phyloP scores from a whole-genome alignment of 2,797 vertebrate genomes.

The Cyprinodon diabolis region DNA sequence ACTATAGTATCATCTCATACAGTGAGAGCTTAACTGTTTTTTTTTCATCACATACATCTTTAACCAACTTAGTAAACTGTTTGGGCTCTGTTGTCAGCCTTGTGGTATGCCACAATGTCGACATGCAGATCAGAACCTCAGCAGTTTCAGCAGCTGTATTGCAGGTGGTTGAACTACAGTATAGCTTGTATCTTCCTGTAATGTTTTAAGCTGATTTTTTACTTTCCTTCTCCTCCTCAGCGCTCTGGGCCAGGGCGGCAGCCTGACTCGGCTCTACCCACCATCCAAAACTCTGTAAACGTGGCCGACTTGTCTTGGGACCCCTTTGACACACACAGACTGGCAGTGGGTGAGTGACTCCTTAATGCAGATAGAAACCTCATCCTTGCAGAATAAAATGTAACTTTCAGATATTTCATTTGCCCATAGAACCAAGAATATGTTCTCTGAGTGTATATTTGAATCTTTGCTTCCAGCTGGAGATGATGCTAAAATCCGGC shows the following conservation, averaged over 20 bases:
- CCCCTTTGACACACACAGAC: slow-evolving; percentile 85
- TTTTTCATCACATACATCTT: not conserved
- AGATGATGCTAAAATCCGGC: slow-evolving; percentile 91
- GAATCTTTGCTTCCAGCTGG: slow-evolving; percentile 78
- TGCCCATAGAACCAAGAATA: too few relatives aligned
- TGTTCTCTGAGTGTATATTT: not conserved
- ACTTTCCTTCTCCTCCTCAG: slow-evolving; percentile 66
- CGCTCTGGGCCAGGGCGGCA: slow-evolving; percentile 88
- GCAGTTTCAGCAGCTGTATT: too few relatives aligned
- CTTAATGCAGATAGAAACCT: not conserved
- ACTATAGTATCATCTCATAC: not conserved
- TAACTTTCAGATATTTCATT: not conserved
- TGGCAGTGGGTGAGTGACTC: slow-evolving; percentile 85
- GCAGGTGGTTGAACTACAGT: not conserved
- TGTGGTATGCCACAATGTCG: too few relatives aligned
- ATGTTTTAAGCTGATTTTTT: not conserved
- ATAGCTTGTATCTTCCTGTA: not conserved
- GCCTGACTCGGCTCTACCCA: slow-evolving; percentile 84
- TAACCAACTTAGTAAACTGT: too few relatives aligned
- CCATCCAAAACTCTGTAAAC: slow-evolving; percentile 87
- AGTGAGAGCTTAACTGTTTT: not conserved
- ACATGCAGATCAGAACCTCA: too few relatives aligned
- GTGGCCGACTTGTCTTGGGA: slow-evolving; percentile 92
- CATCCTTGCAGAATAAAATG: not conserved
- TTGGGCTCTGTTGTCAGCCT: too few relatives aligned